These are phyloP conservation scores for Lithophane socia DNA, from an alignment of 2,888 invertebrate genomes.

Conservation along the genomic window DNA sequence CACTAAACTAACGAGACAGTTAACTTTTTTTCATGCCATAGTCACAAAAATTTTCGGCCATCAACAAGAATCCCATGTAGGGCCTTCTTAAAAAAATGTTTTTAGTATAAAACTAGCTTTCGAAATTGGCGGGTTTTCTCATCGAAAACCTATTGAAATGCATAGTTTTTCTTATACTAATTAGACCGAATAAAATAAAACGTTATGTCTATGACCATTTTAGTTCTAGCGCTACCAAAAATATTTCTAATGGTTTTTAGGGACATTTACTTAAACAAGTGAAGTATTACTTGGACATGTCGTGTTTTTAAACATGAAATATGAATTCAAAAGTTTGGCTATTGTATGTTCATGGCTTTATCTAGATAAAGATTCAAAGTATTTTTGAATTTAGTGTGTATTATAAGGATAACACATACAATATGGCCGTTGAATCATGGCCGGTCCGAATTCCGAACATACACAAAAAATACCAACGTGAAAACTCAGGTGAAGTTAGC, in stretches of 20 bases:
- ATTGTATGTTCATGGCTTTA: too few species aligned
- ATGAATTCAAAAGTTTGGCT: too few species aligned
- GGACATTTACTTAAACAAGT: background rate
- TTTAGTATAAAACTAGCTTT: conserved; percentile 31
- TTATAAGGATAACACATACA: too few species aligned
- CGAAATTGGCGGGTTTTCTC: conserved; percentile 32
- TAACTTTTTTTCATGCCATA: conserved; percentile 3
- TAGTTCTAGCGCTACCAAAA: background rate
- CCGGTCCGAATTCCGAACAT: too few species aligned
- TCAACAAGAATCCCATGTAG: background rate
- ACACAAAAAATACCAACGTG: too few species aligned
- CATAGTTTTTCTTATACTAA: conserved; percentile 21
- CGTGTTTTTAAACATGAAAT: too few species aligned
- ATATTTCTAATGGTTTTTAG: background rate
- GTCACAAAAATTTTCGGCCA: conserved; percentile 14
- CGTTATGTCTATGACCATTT: background rate
- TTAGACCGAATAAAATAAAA: conserved; percentile 5
- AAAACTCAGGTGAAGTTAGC: too few species aligned
- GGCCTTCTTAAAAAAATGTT: too few species aligned
- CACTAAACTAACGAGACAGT: too few species aligned
- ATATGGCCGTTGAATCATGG: too few species aligned
- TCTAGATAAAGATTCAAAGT: background rate
- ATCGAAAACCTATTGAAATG: conserved; percentile 41
- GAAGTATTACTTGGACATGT: background rate
- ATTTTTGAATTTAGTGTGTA: background rate